Percentiles rank a stretch among this genome's conserved stretches.
Conservation (phyloP, 2,888 invertebrate genomes). For the Andrena bicolor region DNA sequence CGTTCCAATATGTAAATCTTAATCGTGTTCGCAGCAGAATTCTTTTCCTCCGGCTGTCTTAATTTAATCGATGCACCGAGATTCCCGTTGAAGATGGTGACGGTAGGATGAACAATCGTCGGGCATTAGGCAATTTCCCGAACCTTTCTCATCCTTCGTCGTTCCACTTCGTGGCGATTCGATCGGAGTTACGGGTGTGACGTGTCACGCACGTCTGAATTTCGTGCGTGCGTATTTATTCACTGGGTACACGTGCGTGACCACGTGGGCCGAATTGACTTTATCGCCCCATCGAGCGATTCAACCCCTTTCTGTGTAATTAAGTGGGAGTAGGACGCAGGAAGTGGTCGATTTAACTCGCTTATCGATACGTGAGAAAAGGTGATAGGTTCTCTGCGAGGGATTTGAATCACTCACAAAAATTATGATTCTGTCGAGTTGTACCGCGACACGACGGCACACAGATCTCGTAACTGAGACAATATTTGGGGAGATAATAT, state of each 20-base stretch:
- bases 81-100: background rate
- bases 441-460: background rate
- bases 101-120: background rate
- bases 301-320: background rate
- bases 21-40: background rate
- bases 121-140: background rate
- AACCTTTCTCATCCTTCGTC: background rate
- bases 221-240: constrained; percentile 7
- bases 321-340: background rate
- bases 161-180: background rate
- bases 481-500: constrained; percentile 62
- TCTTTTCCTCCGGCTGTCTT: constrained; percentile 1
- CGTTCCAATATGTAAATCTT: constrained; percentile 29
- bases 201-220: background rate
- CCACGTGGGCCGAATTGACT: constrained; percentile 6
- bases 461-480: constrained; percentile 36
- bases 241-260: constrained; percentile 10
- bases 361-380: background rate
- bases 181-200: background rate
- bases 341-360: background rate
- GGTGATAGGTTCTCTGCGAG: background rate
- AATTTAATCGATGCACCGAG: constrained; percentile 20
- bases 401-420: background rate
- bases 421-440: background rate
- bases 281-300: background rate